A percentile compares a stretch with the other conserved stretches of the same genome.
Evolutionary conservation across 1,140 invertebrate genomes (phyloP).

Genomic region (Drosophila biarmipes): DNA sequence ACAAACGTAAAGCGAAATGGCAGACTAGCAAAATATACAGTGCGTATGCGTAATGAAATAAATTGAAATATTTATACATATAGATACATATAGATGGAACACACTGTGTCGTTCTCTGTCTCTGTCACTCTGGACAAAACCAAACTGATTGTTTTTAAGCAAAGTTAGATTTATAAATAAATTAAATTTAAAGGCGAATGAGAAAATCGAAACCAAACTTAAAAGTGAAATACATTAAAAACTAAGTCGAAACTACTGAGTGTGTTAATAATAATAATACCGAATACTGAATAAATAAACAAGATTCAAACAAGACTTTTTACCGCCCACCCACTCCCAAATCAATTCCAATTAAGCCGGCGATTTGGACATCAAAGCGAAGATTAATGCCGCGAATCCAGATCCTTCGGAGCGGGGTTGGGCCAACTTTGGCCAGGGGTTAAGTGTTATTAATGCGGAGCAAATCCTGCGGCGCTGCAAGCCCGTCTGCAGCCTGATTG

Average conservation of each 20-base stretch:
- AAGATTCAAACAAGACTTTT: conserved; percentile 33
- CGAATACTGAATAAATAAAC: conserved; percentile 78
- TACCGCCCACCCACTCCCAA: not conserved
- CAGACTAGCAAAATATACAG: conserved; percentile 78
- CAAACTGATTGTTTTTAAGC: conserved; percentile 81
- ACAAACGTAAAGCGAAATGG: conserved; percentile 43
- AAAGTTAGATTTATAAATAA: conserved; percentile 59
- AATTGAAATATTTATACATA: conserved; percentile 43
- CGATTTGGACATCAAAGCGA: conserved; percentile 24
- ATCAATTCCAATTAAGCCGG: conserved; percentile 56
- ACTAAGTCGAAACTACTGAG: conserved; percentile 80
- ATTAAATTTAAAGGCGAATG: conserved; percentile 39
- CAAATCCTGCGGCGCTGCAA: conserved; percentile 44
- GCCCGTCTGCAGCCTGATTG: conserved; percentile 48
- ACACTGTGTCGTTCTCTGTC: conserved; percentile 40
- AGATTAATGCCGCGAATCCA: conserved; percentile 21
- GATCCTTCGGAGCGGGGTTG: conserved; percentile 1
- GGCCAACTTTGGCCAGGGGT: conserved; percentile 33
- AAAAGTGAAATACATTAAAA: conserved; percentile 61
- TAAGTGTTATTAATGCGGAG: conserved; percentile 71
- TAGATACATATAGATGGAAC: conserved; percentile 34
- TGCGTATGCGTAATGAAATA: conserved; percentile 70
- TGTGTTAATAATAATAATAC: conserved; percentile 77
- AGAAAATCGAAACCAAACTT: conserved; percentile 28
- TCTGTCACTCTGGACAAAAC: conserved; percentile 64